phyloP scores from a whole-genome alignment of 1,140 invertebrate species.

The Anastatus disparis region DNA sequence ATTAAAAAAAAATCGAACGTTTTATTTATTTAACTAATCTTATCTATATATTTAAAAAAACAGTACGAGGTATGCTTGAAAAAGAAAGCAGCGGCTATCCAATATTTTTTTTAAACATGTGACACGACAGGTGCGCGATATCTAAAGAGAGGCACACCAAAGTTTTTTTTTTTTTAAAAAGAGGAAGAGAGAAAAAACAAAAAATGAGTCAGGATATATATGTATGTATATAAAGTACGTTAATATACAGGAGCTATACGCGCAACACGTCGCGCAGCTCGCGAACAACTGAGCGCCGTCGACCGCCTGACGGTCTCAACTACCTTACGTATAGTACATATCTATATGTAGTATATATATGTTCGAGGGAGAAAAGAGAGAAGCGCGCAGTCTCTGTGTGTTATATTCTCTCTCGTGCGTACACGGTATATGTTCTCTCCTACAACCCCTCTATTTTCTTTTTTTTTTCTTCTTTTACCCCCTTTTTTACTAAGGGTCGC shows the following conservation, averaged over 20 bases:
- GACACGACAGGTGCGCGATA: not conserved
- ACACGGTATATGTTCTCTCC: too few relatives aligned
- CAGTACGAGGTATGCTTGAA: too few relatives aligned
- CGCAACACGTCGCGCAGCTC: conserved; percentile 52
- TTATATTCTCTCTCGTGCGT: not conserved
- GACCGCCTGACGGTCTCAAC: not conserved
- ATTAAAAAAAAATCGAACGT: too few relatives aligned
- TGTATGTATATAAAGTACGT: too few relatives aligned
- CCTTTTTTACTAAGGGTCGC: not conserved
- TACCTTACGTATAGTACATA: not conserved
- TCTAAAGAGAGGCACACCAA: not conserved
- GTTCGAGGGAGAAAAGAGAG: too few relatives aligned
- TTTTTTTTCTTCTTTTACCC: not conserved
- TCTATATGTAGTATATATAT: too few relatives aligned
- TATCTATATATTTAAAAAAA: too few relatives aligned
- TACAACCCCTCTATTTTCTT: not conserved
- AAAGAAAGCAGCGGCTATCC: too few relatives aligned
- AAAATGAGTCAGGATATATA: not conserved
- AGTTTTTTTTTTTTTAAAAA: too few relatives aligned
- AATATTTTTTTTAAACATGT: too few relatives aligned
- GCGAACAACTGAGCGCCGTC: conserved; percentile 50
- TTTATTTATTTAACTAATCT: too few relatives aligned
- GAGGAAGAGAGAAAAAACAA: too few relatives aligned
- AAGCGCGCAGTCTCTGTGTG: not conserved
- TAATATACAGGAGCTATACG: conserved; percentile 4